phyloP scores from a whole-genome alignment of 2,113 vertebrate species.

The Murina feae region DNA sequence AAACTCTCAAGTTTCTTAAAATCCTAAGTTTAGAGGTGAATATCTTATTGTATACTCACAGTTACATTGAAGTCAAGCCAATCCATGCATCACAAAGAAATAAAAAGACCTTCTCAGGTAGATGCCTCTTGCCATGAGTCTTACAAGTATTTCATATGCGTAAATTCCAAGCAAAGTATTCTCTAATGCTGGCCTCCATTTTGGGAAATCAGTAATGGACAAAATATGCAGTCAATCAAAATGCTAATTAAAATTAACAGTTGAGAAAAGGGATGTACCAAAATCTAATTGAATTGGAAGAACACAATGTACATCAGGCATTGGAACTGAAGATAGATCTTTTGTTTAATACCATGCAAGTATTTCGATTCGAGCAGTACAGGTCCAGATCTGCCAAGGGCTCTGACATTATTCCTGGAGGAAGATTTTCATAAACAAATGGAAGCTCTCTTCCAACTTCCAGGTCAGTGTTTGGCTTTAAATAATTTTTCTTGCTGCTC shows the following conservation, averaged over 20 bases:
- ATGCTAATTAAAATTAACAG: conserved; percentile 53
- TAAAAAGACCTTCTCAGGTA: conserved; percentile 84
- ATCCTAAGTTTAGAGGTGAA: neutral
- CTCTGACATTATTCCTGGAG: conserved; percentile 80
- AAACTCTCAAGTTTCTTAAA: conserved; percentile 61
- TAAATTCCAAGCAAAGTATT: conserved; percentile 89
- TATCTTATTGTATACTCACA: conserved; percentile 60
- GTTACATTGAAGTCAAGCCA: conserved; percentile 90
- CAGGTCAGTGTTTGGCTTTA: conserved; percentile 83
- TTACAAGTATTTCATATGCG: conserved; percentile 87
- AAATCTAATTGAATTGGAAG: neutral
- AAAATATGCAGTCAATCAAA: conserved; percentile 50
- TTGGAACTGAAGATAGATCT: neutral
- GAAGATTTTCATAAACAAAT: conserved; percentile 84
- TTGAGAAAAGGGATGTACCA: neutral
- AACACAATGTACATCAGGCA: neutral
- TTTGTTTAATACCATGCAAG: neutral
- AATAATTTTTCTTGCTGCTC: conserved; percentile 64
- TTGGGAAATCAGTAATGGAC: neutral
- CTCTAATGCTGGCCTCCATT: conserved; percentile 27
- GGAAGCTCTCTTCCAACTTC: conserved; percentile 86
- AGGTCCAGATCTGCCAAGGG: conserved; percentile 90
- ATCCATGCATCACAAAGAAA: conserved; percentile 89
- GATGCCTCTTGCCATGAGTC: conserved; percentile 88
- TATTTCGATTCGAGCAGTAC: conserved; percentile 79